phyloP scores from a whole-genome alignment of 2,113 vertebrate genomes.

The Rissa tridactyla region DNA sequence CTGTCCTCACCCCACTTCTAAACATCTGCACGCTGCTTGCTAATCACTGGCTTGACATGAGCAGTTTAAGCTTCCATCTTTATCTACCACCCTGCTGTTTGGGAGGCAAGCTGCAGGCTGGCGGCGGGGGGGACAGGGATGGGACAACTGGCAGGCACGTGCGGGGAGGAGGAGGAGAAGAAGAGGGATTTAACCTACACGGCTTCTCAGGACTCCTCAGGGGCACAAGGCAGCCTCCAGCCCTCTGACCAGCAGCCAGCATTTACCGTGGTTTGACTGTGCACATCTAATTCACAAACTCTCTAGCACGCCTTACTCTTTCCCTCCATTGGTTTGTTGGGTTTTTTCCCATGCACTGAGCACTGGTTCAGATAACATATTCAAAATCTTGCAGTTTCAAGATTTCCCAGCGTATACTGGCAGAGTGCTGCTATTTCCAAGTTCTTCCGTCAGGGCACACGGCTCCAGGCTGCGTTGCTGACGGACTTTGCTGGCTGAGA shows the following conservation, averaged over 20 bases:
- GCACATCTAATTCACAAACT: background rate
- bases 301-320: background rate
- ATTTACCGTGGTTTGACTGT: background rate
- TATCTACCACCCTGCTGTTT: background rate
- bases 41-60: background rate
- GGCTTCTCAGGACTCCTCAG: background rate
- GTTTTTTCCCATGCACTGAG: background rate
- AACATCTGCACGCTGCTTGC: fast-evolving
- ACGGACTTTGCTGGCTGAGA: background rate
- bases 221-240: background rate
- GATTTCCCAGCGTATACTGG: background rate
- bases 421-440: background rate
- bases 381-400: background rate
- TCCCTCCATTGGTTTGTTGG: background rate
- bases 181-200: background rate
- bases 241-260: background rate
- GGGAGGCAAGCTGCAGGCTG: background rate
- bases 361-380: background rate
- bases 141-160: background rate
- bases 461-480: background rate
- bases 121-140: background rate
- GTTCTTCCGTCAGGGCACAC: background rate
- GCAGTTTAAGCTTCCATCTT: background rate
- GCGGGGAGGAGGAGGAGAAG: background rate
- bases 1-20: background rate